Conservation (phyloP, 2,113 vertebrate genomes). For the Syrmaticus mikado region DNA sequence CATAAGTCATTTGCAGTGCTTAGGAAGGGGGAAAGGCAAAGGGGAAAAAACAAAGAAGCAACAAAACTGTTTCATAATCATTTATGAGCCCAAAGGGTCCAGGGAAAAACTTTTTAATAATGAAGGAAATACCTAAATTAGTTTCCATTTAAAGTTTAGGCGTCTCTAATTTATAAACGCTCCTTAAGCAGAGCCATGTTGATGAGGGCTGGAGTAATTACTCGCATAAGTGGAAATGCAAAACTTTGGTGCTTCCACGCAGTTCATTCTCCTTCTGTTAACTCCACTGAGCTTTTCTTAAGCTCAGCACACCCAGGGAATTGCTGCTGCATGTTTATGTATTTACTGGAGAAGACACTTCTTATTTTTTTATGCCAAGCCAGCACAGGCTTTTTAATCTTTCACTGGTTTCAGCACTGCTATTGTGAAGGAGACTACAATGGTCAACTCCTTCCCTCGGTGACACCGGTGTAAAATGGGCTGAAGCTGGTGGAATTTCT, state of each 20-base stretch:
- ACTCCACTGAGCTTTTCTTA: constrained; percentile 25
- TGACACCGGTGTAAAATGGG: neutral
- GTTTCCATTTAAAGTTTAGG: constrained; percentile 68
- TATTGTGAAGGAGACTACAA: constrained; percentile 9
- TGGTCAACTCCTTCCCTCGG: neutral
- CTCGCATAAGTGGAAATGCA: constrained; percentile 54
- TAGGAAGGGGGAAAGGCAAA: neutral
- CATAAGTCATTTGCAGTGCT: neutral
- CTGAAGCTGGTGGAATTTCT: neutral
- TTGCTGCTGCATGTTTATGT: constrained; percentile 59
- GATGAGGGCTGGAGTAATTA: constrained; percentile 60
- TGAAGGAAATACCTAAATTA: constrained; percentile 66
- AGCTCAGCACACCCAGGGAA: constrained; percentile 36
- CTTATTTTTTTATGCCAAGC: neutral
- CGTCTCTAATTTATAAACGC: constrained; percentile 60
- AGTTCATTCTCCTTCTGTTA: constrained; percentile 25
- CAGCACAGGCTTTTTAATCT: constrained; percentile 53
- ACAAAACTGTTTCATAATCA: constrained; percentile 9
- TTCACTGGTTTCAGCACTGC: constrained; percentile 17
- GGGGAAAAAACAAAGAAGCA: neutral
- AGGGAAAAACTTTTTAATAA: constrained; percentile 40
- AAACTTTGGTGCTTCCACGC: constrained; percentile 32
- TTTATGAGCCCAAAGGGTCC: neutral
- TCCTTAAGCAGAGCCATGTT: constrained; percentile 46
- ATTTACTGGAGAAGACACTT: constrained; percentile 45